phyloP scores from a whole-genome alignment of 1,140 invertebrate genomes.

The Megalopta genalis region DNA sequence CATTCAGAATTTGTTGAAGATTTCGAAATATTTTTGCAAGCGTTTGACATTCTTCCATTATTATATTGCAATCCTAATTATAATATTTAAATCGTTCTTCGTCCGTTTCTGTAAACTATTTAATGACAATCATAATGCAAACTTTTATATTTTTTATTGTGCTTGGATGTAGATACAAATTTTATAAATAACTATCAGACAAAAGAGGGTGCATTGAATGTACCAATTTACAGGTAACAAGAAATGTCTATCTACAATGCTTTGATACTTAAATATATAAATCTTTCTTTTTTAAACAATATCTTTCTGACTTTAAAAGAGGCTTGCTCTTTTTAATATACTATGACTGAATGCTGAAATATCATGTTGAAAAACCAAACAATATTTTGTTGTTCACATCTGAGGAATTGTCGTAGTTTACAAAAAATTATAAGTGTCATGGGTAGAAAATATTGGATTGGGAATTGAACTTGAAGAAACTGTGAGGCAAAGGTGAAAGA shows the following conservation, averaged over 20 bases:
- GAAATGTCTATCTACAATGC: slow-evolving; percentile 20
- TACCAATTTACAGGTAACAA: neutral
- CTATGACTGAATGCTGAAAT: slow-evolving; percentile 1
- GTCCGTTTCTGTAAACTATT: neutral
- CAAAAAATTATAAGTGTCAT: slow-evolving; percentile 4
- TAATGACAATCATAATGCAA: neutral
- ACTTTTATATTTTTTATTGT: slow-evolving; percentile 8
- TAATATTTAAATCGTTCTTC: neutral
- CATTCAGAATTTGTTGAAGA: slow-evolving; percentile 13
- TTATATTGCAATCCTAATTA: neutral
- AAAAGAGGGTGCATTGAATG: slow-evolving; percentile 17
- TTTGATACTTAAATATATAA: slow-evolving; percentile 39
- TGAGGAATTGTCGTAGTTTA: slow-evolving; percentile 2
- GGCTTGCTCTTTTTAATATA: slow-evolving; percentile 11
- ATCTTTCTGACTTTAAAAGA: slow-evolving; percentile 13
- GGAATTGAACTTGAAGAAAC: neutral
- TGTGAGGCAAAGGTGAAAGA: slow-evolving; percentile 20
- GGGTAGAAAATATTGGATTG: neutral
- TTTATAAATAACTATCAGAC: slow-evolving; percentile 13
- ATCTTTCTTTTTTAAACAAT: neutral
- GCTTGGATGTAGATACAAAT: slow-evolving; percentile 26
- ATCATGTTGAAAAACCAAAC: neutral
- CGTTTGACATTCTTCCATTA: neutral
- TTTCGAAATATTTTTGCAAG: slow-evolving; percentile 17
- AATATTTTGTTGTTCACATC: slow-evolving; percentile 7